These are phyloP conservation scores for Anthophora plumipes DNA, from an alignment of 2,888 invertebrate genomes.

Conservation along the genomic window DNA sequence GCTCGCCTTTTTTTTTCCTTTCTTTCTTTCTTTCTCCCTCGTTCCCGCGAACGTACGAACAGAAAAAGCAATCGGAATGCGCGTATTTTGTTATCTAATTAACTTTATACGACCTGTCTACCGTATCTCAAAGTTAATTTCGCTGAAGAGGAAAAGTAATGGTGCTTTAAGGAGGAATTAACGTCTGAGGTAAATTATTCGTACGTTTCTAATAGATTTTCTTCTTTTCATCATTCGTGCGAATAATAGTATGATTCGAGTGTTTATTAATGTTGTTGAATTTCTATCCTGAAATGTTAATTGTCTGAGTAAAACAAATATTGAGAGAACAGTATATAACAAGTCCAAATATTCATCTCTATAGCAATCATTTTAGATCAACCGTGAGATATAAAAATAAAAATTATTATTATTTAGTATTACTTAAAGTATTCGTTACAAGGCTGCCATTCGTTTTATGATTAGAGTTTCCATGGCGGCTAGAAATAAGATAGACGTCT, in stretches of 20 bases:
- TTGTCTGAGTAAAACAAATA: no score
- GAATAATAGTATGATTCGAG: background rate
- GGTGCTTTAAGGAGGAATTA: background rate
- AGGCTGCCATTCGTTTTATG: no score
- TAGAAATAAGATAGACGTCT: no score
- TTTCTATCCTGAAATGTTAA: no score
- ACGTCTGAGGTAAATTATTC: background rate
- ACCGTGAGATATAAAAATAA: no score
- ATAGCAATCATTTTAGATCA: no score
- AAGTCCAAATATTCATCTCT: no score
- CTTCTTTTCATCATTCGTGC: background rate
- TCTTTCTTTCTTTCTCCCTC: background rate
- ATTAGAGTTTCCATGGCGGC: no score
- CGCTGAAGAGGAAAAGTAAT: background rate
- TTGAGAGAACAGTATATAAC: no score
- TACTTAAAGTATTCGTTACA: no score
- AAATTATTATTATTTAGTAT: no score
- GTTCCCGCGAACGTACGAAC: background rate
- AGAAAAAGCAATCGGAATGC: constrained; percentile 27
- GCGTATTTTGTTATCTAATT: constrained; percentile 1
- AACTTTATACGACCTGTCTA: background rate
- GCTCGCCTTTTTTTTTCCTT: constrained; percentile 29
- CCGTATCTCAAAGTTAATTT: background rate
- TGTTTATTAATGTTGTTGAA: background rate
- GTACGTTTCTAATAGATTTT: background rate